Percentiles rank a stretch among this genome's conserved stretches.
phyloP scores from a whole-genome alignment of 2,797 vertebrate species.

The Salmo trutta region DNA sequence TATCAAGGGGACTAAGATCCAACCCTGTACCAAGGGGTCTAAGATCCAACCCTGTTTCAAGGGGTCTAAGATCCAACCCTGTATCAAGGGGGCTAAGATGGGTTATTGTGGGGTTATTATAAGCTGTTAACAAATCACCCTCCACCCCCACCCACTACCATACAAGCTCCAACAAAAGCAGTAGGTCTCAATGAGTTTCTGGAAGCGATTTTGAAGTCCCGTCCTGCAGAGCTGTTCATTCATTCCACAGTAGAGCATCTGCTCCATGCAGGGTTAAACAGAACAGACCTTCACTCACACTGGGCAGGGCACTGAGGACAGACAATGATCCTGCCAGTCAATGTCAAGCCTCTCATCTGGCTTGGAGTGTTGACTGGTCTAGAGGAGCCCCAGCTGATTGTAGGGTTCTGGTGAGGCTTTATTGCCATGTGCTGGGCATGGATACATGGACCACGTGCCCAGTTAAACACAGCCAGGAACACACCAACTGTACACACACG shows the following conservation, averaged over 20 bases:
- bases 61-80: no score
- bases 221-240: conserved; percentile 67
- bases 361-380: background rate
- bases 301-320: conserved; percentile 8
- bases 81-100: no score
- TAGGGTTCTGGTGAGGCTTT: background rate
- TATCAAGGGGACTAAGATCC: no score
- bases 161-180: conserved; percentile 10
- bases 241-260: conserved; percentile 50
- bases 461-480: background rate
- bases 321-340: conserved; percentile 30
- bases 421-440: background rate
- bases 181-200: conserved; percentile 34
- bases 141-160: background rate
- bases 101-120: background rate
- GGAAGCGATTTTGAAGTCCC: conserved; percentile 48
- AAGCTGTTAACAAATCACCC: background rate
- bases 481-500: background rate
- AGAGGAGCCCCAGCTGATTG: background rate
- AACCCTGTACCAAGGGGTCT: no score
- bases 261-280: conserved; percentile 53
- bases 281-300: conserved; percentile 37
- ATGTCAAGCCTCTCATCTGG: background rate
- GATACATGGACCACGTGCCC: background rate
- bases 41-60: no score